A percentile compares a stretch with the other conserved stretches of the same genome.
phyloP scores from a whole-genome alignment of 2,888 invertebrate species.

The Rhopalosiphum nymphaeae region DNA sequence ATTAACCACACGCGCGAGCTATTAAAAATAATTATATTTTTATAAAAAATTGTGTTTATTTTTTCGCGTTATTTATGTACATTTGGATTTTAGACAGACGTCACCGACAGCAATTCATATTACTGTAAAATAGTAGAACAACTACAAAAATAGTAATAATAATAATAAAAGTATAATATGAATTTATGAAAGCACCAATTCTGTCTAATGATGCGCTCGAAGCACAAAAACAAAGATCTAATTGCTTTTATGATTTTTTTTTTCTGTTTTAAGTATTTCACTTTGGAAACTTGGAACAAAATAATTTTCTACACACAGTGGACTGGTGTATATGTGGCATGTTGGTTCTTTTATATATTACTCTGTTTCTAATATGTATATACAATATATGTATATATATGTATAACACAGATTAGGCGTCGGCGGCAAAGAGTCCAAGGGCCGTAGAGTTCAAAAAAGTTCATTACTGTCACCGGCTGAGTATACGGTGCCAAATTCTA shows the following conservation, averaged over 20 bases:
- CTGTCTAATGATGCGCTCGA: neutral
- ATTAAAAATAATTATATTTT: neutral
- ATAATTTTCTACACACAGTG: neutral
- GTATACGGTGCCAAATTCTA: conserved; percentile 26
- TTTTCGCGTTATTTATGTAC: neutral
- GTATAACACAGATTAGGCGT: neutral
- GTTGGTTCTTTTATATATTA: neutral
- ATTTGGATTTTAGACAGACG: neutral
- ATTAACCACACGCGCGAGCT: neutral
- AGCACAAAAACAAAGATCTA: neutral
- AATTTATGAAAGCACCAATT: neutral
- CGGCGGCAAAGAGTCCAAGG: neutral
- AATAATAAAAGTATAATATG: neutral
- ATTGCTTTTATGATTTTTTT: neutral
- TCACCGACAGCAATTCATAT: neutral
- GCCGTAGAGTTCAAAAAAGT: conserved; percentile 40
- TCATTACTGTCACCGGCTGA: conserved; percentile 42
- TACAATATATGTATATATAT: neutral
- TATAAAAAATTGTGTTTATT: neutral
- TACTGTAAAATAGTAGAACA: neutral
- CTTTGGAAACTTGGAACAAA: conserved; percentile 10
- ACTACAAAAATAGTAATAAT: neutral
- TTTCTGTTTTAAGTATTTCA: neutral
- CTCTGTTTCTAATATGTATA: neutral
- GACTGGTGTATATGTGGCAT: neutral